These are phyloP conservation scores for Datnioides undecimradiatus DNA, from an alignment of 2,113 vertebrate genomes.

Conservation along the genomic window DNA sequence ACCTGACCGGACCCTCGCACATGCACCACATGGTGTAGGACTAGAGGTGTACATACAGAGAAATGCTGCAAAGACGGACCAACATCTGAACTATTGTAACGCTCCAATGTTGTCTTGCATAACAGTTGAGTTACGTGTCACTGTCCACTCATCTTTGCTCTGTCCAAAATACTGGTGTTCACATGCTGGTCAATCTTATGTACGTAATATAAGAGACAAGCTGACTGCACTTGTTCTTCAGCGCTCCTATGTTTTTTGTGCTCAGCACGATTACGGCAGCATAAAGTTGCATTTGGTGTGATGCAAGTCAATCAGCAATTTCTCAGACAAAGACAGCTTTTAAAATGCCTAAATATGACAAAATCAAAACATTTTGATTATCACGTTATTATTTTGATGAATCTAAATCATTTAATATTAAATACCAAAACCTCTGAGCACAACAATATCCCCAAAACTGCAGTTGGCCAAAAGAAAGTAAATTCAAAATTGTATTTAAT, in stretches of 20 bases:
- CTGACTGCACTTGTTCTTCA: too few relatives aligned
- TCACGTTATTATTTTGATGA: background rate
- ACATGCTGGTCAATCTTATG: too few relatives aligned
- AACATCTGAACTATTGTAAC: background rate
- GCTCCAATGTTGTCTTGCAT: too few relatives aligned
- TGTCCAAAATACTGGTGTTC: too few relatives aligned
- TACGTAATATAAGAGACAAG: too few relatives aligned
- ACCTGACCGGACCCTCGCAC: slow-evolving; percentile 46
- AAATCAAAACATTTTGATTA: too few relatives aligned
- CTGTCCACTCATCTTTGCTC: too few relatives aligned
- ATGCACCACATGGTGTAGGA: slow-evolving; percentile 14
- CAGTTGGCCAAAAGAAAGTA: background rate
- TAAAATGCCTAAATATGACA: too few relatives aligned
- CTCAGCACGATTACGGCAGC: too few relatives aligned
- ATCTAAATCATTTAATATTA: background rate
- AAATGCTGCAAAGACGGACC: background rate
- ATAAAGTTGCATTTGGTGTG: too few relatives aligned
- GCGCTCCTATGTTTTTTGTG: too few relatives aligned
- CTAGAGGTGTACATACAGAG: background rate
- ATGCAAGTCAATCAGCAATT: background rate
- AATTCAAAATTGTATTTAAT: background rate
- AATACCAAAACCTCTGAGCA: background rate
- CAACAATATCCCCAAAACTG: background rate
- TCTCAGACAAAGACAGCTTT: background rate
- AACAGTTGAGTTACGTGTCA: too few relatives aligned